phyloP scores from a whole-genome alignment of 2,113 vertebrate genomes.

The Lagopus muta region DNA sequence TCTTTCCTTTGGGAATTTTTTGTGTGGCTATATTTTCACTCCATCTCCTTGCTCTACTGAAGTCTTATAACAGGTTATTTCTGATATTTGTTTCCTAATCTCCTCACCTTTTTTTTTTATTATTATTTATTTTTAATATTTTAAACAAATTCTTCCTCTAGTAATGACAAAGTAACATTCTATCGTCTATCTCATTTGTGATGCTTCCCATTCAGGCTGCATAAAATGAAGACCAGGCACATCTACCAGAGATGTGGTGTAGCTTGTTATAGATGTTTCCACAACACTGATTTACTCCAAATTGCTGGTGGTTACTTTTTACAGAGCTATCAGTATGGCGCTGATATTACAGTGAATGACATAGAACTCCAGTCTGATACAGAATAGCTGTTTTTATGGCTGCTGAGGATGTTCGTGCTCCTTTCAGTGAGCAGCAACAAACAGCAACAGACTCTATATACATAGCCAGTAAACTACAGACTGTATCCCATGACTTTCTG shows the following conservation, averaged over 20 bases:
- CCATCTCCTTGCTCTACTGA: background rate
- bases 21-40: background rate
- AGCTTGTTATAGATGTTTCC: background rate
- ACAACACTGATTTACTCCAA: rapidly evolving
- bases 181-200: background rate
- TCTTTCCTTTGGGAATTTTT: background rate
- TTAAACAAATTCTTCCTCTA: background rate
- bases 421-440: background rate
- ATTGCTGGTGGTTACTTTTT: background rate
- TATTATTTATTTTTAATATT: background rate
- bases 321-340: background rate
- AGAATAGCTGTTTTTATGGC: background rate
- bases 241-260: background rate
- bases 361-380: background rate
- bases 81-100: background rate
- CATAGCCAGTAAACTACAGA: background rate
- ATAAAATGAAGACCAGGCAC: background rate
- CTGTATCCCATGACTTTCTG: background rate
- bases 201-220: background rate
- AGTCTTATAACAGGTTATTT: background rate
- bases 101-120: background rate
- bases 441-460: background rate
- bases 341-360: background rate
- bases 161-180: background rate
- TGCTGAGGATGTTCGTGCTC: background rate